These are phyloP conservation scores for Plebejus melissa DNA, from an alignment of 2,888 invertebrate genomes.

Conservation along the genomic window DNA sequence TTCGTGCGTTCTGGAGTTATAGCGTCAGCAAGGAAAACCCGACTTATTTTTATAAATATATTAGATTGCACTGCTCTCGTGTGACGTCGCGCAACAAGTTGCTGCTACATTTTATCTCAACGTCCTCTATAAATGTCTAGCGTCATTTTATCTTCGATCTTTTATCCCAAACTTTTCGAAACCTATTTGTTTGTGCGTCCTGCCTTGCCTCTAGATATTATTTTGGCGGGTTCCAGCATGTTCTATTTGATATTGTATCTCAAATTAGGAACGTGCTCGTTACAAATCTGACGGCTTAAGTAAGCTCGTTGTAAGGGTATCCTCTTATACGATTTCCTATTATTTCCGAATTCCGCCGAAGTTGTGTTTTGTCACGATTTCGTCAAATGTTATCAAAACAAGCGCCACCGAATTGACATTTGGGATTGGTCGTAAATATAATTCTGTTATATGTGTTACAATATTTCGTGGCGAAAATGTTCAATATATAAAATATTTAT, in stretches of 20 bases:
- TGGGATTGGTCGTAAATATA: background rate
- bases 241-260: background rate
- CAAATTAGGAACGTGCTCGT: background rate
- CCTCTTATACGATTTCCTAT: background rate
- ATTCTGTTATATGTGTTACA: background rate
- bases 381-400: conserved; percentile 3
- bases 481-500: background rate
- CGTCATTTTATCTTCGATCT: background rate
- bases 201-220: background rate
- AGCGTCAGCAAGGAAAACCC: too few relatives aligned
- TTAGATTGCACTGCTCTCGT: background rate
- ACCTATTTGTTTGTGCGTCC: background rate
- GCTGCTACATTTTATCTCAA: background rate
- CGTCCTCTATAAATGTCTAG: background rate
- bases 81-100: conserved; percentile 4
- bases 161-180: background rate
- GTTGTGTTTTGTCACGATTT: background rate
- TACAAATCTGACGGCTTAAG: background rate
- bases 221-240: background rate
- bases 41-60: too few relatives aligned
- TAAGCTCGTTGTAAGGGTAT: background rate
- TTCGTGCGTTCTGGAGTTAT: too few relatives aligned
- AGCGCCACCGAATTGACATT: background rate
- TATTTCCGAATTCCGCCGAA: background rate
- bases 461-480: background rate